Evolutionary conservation across 2,113 vertebrate species (phyloP).

Genomic region (Planiliza haematocheilus): DNA sequence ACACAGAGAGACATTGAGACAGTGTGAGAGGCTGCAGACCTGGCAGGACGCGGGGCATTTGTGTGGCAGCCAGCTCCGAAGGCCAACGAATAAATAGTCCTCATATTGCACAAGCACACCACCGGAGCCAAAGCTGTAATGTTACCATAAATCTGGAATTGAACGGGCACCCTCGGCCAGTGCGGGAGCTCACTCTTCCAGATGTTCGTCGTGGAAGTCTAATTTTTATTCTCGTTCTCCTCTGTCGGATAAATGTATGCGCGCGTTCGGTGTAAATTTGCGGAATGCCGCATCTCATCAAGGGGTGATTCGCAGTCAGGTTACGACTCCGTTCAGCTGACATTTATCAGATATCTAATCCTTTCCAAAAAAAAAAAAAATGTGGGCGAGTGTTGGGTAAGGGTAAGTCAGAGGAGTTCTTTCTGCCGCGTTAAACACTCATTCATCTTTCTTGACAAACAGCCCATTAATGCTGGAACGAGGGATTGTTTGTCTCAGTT

Average conservation of each 20-base stretch:
- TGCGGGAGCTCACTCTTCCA: constrained; percentile 67
- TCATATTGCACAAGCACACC: constrained; percentile 49
- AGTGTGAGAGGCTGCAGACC: constrained; percentile 53
- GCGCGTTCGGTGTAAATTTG: constrained; percentile 63
- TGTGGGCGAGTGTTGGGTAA: constrained; percentile 1
- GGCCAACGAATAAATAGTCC: constrained; percentile 74
- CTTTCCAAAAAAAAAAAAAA: neutral
- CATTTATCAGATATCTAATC: constrained; percentile 47
- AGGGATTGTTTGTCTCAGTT: constrained; percentile 17
- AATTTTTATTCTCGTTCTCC: constrained; percentile 52
- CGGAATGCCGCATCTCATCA: constrained; percentile 42
- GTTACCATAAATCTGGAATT: constrained; percentile 79
- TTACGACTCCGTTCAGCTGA: constrained; percentile 47
- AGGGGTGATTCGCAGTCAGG: constrained; percentile 47
- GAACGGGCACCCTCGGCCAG: constrained; percentile 60
- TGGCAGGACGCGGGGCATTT: constrained; percentile 67
- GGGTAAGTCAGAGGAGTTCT: constrained; percentile 5
- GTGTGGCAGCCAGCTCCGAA: constrained; percentile 62
- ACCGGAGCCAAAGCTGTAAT: constrained; percentile 66
- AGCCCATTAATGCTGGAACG: neutral
- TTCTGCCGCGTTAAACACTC: constrained; percentile 7
- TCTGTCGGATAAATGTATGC: constrained; percentile 68
- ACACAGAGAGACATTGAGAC: constrained; percentile 29
- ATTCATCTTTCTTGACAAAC: constrained; percentile 12
- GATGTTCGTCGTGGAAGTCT: constrained; percentile 67